phyloP scores from a whole-genome alignment of 2,797 vertebrate genomes.

The Moxostoma hubbsi region DNA sequence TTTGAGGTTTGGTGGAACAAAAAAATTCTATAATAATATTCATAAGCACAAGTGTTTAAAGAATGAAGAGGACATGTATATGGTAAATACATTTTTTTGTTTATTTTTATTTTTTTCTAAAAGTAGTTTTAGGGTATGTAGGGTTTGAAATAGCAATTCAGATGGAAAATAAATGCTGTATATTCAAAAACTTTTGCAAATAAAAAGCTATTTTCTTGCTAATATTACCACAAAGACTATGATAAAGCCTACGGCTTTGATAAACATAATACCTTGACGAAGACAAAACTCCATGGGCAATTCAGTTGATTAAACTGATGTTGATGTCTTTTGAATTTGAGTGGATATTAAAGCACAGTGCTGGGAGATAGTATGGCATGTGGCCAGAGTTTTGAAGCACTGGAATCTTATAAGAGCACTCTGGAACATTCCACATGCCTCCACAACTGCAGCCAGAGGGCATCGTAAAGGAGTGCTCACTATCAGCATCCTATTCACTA shows the following conservation, averaged over 20 bases:
- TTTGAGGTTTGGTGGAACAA: too few relatives aligned
- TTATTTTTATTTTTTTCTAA: too few relatives aligned
- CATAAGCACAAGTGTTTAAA: too few relatives aligned
- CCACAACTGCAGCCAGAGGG: conserved; percentile 79
- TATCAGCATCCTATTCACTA: conserved; percentile 57
- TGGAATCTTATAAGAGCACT: conserved; percentile 84
- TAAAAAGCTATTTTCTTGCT: neutral
- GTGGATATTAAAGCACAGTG: conserved; percentile 61
- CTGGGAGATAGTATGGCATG: conserved; percentile 55
- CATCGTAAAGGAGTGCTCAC: conserved; percentile 75
- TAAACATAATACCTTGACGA: neutral
- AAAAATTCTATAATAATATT: too few relatives aligned
- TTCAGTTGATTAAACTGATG: neutral
- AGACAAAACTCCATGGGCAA: neutral
- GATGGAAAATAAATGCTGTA: too few relatives aligned
- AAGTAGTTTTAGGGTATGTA: too few relatives aligned
- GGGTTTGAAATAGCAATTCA: too few relatives aligned
- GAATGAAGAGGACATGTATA: too few relatives aligned
- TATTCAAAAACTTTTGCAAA: too few relatives aligned
- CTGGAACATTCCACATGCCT: conserved; percentile 84
- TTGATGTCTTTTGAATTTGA: neutral
- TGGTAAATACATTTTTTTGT: too few relatives aligned
- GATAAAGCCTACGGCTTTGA: neutral
- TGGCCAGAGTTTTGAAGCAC: conserved; percentile 79
- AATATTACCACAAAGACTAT: neutral